phyloP scores from a whole-genome alignment of 1,140 invertebrate species.

The Orchestia grillus region DNA sequence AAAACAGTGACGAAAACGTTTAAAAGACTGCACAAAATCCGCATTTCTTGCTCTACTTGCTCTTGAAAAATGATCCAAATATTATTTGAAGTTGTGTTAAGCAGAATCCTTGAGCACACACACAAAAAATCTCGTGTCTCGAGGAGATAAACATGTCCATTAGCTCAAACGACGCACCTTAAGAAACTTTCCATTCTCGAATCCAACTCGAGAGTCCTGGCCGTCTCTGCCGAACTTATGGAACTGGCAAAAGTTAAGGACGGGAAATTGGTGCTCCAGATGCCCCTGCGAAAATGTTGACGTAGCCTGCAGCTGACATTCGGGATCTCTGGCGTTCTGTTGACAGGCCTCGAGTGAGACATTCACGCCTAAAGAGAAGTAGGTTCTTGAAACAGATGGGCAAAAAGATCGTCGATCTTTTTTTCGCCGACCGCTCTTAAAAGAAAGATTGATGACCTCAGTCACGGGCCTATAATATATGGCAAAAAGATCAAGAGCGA shows the following conservation, averaged over 20 bases:
- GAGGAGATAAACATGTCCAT: conserved; percentile 4
- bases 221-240: conserved; percentile 10
- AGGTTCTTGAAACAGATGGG: neutral
- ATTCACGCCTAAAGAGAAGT: neutral
- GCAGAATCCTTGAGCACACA: neutral
- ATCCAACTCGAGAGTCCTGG: neutral
- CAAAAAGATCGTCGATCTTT: neutral
- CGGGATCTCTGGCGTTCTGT: neutral
- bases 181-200: conserved; percentile 22
- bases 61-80: neutral
- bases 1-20: neutral
- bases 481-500: neutral
- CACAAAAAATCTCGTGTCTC: neutral
- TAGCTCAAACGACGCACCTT: neutral
- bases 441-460: neutral
- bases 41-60: neutral
- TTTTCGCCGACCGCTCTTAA: neutral
- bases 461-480: neutral
- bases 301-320: neutral
- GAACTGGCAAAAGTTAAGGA: conserved; percentile 40
- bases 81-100: neutral
- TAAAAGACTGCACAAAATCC: neutral
- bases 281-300: conserved; percentile 19
- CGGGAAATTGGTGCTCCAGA: conserved; percentile 29
- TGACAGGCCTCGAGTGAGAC: conserved; percentile 6